A percentile compares a stretch with the other conserved stretches of the same genome.
Evolutionary conservation across 2,797 vertebrate species (phyloP).

Genomic region (Spheniscus humboldti): DNA sequence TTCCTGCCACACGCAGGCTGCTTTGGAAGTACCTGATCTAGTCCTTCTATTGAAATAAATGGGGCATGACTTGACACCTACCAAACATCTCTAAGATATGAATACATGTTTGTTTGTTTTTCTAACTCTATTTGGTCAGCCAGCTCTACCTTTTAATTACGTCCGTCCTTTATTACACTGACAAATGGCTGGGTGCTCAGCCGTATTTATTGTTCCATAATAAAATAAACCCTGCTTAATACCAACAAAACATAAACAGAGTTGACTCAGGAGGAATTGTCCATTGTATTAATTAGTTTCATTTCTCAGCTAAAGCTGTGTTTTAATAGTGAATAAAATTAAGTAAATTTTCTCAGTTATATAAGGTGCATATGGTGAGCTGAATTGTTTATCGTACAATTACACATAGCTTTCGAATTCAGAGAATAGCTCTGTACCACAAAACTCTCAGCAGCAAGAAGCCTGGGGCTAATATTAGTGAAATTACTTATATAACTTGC

Average conservation of each 20-base stretch:
- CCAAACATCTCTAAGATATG: background rate
- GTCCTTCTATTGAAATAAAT: background rate
- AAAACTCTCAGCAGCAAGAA: constrained; percentile 35
- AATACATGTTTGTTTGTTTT: background rate
- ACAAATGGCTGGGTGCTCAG: constrained; percentile 2
- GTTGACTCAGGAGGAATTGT: background rate
- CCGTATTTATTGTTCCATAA: background rate
- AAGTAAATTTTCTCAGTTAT: constrained; percentile 44
- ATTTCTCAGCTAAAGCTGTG: constrained; percentile 13
- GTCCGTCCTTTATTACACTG: background rate
- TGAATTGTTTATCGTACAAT: background rate
- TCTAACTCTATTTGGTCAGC: background rate
- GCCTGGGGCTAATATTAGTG: constrained; percentile 51
- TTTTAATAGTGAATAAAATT: constrained; percentile 23
- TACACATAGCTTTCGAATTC: constrained; percentile 28
- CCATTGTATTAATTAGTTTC: constrained; percentile 10
- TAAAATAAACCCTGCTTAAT: background rate
- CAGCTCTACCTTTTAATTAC: background rate
- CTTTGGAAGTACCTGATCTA: background rate
- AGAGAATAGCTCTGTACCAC: constrained; percentile 21
- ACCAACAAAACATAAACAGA: background rate
- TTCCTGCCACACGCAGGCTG: background rate
- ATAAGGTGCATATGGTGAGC: background rate
- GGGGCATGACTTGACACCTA: background rate
- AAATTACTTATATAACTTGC: constrained; percentile 54